Evolutionary conservation across 2,888 invertebrate genomes (phyloP), one percentile per base, ranked within the genome.

Genomic region (Diloba caeruleocephala): DNA sequence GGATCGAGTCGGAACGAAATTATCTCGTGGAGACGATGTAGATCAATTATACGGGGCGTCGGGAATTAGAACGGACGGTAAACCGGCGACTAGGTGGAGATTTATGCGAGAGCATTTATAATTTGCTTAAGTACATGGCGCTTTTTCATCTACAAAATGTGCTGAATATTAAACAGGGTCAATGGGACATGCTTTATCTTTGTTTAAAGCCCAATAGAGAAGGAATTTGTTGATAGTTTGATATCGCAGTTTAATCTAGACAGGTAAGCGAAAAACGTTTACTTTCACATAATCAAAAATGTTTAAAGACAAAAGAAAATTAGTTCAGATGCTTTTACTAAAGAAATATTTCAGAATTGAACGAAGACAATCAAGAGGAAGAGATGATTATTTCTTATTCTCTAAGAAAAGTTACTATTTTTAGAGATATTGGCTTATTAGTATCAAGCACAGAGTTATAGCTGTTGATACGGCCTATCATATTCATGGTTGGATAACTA

Each of bases 1-100:
- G 81, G 75, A 78, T 77, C 76, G 81, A 75, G 71, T 76, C 73
- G 68, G 75, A 73, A 76, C 79, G 69, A 76, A 81, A 81, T 82
- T 82, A 83, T 82, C 80, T 80, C 73, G 76, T 75, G 75, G 76
- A 81, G 73, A 78, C 72, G 55, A 71, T 71, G 71, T 71, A 69
- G 71, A 71, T 85, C 85, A 85, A 85, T 85, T 83, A 82, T 72
- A 76, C 71, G 74, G 78, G 72, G 74, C 71, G 76, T 58, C 59
- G 70, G 72, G 76, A 78, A 82, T 84, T 82, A 81, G 76, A 61
- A 57, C 56, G 69, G 66, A 53, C 67, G 75, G 79, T 69, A 76
- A 74, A 76, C 79, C 79, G 65, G 71, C 68, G 75, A 77, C 75
- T 78, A 77, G 76, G 78, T 71, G 69, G 70, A 78, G 80, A 84